These are phyloP conservation scores for Balanococcus diminutus DNA, from an alignment of 2,888 invertebrate genomes.

Conservation along the genomic window DNA sequence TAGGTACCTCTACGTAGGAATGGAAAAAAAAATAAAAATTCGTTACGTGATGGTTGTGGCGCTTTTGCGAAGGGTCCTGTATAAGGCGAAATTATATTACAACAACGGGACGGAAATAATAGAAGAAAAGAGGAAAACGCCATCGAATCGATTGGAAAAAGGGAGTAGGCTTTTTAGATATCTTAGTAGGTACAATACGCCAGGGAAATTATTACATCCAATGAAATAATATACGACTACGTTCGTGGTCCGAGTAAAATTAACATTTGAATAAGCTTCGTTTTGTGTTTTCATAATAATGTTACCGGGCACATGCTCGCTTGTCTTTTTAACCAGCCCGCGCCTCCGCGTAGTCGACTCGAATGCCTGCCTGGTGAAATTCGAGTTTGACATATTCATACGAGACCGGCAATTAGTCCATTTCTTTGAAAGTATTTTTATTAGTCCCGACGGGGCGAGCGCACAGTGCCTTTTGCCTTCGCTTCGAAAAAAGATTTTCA, in stretches of 20 bases:
- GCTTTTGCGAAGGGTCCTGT: slow-evolving; percentile 10
- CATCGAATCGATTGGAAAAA: slow-evolving; percentile 42
- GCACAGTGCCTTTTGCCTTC: not conserved
- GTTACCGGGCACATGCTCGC: not conserved
- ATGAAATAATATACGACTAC: slow-evolving; percentile 38
- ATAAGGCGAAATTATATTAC: slow-evolving; percentile 13
- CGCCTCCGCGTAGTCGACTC: not conserved
- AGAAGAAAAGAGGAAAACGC: slow-evolving; percentile 43
- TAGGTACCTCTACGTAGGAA: not conserved
- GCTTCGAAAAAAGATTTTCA: slow-evolving; percentile 4
- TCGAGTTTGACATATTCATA: slow-evolving; percentile 31
- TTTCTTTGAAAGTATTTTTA: slow-evolving; percentile 41
- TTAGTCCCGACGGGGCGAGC: not conserved
- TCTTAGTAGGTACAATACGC: slow-evolving; percentile 41
- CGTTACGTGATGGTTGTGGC: slow-evolving; percentile 28
- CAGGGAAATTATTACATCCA: slow-evolving; percentile 42
- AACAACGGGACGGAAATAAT: slow-evolving; percentile 40
- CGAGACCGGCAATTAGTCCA: slow-evolving; percentile 35
- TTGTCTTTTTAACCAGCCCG: not conserved
- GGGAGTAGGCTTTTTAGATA: slow-evolving; percentile 38
- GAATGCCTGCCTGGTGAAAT: not conserved
- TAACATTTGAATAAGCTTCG: slow-evolving; percentile 35
- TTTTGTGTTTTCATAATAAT: slow-evolving; percentile 39
- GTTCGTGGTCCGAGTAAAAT: slow-evolving; percentile 37
- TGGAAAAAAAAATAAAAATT: not conserved